Base-by-base conservation (phyloP, 2,797 vertebrate species). In the Peromyscus nudipes region DNA sequence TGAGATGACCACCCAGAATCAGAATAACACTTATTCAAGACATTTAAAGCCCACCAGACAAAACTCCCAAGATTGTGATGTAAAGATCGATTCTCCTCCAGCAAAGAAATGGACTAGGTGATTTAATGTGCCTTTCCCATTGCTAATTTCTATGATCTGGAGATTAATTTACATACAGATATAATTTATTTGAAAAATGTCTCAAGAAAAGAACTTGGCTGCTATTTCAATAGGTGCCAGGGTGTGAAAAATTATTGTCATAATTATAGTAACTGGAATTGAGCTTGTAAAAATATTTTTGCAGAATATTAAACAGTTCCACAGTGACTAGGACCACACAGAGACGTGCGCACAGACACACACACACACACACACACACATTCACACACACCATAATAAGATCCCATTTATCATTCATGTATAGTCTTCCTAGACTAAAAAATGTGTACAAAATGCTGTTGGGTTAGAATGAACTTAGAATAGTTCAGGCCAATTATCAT, bases 231-330 rank as follows among this genome's bases (percentile, higher is more conserved):
- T 97, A 96, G 94, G 91, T 97, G 95, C 80, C 83, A 87, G 91
- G 79, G 91, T 96, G 94, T 97, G 97, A 98, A 97, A 97, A 97
- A 89, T 97, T 98, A 97, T 96, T 97, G 83, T 95, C 86, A 52
- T 96, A 90, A 97, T 97, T 97, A 95, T 89, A 86, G 83, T 64
- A 95, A 95, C 91, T 95, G 69, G 87, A 97, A 97, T 71, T 92
- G 89, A 97, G 75, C 95, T 95, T 96, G 92, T 96, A 97, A 97
- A 97, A 97, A 98, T 97, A 97, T 98, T 98, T 98, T 97, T 95
- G 34, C 69, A 95, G 96, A 97, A 96, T 96, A 94, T 95, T 95
- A 97, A 97, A 92, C 71, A 97, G 90, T 92, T 97, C 67, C 80
- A 43, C n/a, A 82, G 69, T 96, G 64, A 94, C 65, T 60, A 79